Evolutionary conservation across 2,888 invertebrate species (phyloP).

Genomic region (Zeuzera pyrina): DNA sequence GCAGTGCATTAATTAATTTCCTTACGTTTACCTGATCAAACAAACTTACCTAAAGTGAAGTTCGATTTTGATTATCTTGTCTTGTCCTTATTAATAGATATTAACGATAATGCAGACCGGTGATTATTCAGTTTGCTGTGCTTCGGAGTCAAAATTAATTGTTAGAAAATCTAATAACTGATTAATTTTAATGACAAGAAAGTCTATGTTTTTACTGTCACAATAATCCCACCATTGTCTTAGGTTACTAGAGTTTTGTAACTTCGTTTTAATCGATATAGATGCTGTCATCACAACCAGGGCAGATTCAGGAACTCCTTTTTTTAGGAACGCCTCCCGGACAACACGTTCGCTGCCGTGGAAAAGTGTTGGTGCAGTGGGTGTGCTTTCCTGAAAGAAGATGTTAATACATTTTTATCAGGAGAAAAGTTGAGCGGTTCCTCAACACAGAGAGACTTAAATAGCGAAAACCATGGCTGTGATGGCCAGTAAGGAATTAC

Average conservation of each 20-base stretch:
- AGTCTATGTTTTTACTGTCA: too few relatives aligned
- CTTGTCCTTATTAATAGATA: conserved; percentile 4
- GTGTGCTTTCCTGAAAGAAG: conserved; percentile 3
- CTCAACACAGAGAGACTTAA: too few relatives aligned
- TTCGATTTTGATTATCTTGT: too few relatives aligned
- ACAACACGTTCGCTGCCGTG: conserved; percentile 11
- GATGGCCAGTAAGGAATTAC: conserved; percentile 4
- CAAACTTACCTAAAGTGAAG: too few relatives aligned
- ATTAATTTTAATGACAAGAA: too few relatives aligned
- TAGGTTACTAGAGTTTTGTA: too few relatives aligned
- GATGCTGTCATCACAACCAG: conserved; percentile 14
- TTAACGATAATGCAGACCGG: conserved; percentile 9
- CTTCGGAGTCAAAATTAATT: conserved; percentile 9
- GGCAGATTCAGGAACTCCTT: conserved; percentile 7
- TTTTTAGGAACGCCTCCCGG: conserved; percentile 12
- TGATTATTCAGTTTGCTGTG: conserved; percentile 10
- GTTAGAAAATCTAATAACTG: conserved; percentile 13
- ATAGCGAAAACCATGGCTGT: too few relatives aligned
- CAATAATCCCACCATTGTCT: too few relatives aligned
- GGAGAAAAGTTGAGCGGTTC: background rate
- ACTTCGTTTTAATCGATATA: conserved; percentile 13
- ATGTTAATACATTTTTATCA: background rate
- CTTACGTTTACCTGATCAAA: too few relatives aligned
- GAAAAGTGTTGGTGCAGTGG: background rate
- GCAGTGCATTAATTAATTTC: too few relatives aligned